These are phyloP conservation scores for Chaenogobius annularis DNA, from an alignment of 2,113 vertebrate species.

Conservation along the genomic window DNA sequence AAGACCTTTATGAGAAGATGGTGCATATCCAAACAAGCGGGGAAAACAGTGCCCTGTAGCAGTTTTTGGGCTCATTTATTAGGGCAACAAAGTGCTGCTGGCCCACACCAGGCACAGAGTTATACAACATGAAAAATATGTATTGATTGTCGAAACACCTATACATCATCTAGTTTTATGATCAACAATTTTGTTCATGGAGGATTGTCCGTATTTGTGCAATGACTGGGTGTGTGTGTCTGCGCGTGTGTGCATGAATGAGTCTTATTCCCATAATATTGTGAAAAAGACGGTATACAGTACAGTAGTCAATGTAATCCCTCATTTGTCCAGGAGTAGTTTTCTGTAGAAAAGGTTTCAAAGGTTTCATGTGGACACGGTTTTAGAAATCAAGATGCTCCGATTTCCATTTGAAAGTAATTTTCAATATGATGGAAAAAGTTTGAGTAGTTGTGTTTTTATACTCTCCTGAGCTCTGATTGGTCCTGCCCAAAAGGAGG, in stretches of 20 bases:
- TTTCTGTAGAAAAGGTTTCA: too few species aligned
- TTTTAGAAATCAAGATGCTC: too few species aligned
- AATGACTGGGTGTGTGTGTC: slow-evolving; percentile 17
- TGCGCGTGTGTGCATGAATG: slow-evolving; percentile 8
- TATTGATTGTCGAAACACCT: slow-evolving; percentile 39
- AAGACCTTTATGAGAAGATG: slow-evolving; percentile 38
- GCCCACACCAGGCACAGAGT: slow-evolving; percentile 24
- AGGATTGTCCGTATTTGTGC: slow-evolving; percentile 45
- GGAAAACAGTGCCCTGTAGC: slow-evolving; percentile 29
- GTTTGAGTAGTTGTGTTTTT: too few species aligned
- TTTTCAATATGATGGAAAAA: too few species aligned
- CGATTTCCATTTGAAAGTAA: too few species aligned
- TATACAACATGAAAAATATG: slow-evolving; percentile 17
- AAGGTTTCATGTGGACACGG: too few species aligned
- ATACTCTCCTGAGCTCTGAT: too few species aligned
- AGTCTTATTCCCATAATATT: slow-evolving; percentile 12
- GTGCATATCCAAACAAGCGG: slow-evolving; percentile 23
- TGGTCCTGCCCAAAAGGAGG: too few species aligned
- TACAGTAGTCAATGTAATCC: too few species aligned
- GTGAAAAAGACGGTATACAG: neutral
- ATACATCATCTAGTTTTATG: slow-evolving; percentile 57
- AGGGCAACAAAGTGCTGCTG: slow-evolving; percentile 30
- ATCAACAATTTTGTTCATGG: slow-evolving; percentile 52
- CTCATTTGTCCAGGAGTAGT: too few species aligned
- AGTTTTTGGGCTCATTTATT: slow-evolving; percentile 44